A percentile compares a stretch with the other conserved stretches of the same genome.
Conservation (phyloP, 2,113 vertebrate species). For the Anarhynchus alexandrinus region DNA sequence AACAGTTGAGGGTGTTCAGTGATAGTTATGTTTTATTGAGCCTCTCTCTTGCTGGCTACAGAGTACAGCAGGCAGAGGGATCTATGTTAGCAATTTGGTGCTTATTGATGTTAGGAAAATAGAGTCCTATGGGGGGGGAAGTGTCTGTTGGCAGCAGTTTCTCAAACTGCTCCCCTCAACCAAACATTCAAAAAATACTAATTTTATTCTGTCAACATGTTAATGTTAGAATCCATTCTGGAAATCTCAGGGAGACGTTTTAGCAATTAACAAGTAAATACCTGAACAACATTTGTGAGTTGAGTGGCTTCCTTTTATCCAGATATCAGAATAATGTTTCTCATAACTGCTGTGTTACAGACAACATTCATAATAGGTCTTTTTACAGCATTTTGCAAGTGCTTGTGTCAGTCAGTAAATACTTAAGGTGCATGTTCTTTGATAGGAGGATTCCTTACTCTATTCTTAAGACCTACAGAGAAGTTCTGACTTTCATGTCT, state of each 20-base stretch:
- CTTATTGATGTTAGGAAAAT: background rate
- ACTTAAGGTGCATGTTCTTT: background rate
- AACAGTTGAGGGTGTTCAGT: background rate
- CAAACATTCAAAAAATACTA: background rate
- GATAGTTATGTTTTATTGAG: background rate
- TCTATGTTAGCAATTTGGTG: background rate
- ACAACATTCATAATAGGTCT: background rate
- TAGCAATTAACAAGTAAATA: background rate
- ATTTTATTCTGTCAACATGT: background rate
- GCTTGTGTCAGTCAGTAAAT: background rate
- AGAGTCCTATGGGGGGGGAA: background rate
- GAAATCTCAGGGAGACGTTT: background rate
- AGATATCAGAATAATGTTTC: background rate
- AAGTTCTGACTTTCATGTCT: background rate
- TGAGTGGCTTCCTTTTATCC: background rate
- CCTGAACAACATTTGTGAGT: background rate
- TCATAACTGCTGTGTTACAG: background rate
- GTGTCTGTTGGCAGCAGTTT: background rate
- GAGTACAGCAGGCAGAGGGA: background rate
- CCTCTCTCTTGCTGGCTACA: background rate
- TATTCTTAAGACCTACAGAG: background rate
- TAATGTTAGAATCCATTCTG: background rate
- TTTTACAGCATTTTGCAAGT: background rate
- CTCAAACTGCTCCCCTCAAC: background rate
- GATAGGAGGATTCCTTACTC: background rate